phyloP scores from a whole-genome alignment of 2,888 invertebrate species.

The Tethea ocularis region DNA sequence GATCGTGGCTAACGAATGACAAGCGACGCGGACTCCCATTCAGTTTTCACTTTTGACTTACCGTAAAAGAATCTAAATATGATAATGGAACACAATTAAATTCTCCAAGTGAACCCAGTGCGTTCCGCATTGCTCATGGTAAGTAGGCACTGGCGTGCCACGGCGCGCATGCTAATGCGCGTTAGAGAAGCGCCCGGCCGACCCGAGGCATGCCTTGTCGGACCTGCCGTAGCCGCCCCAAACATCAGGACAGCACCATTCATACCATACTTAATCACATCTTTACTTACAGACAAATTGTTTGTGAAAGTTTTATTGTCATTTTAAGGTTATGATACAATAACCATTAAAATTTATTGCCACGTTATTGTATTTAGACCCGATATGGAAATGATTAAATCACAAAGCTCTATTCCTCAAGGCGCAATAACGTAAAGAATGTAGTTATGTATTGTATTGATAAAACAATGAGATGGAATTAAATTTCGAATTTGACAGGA shows the following conservation, averaged over 20 bases:
- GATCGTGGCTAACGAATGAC: conserved; percentile 79
- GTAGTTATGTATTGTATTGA: too few species aligned
- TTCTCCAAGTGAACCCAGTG: conserved; percentile 75
- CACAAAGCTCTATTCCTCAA: neutral
- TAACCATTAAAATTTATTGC: conserved; percentile 27
- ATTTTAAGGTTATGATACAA: conserved; percentile 42
- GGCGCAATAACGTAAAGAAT: neutral
- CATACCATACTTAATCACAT: conserved; percentile 65
- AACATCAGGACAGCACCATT: conserved; percentile 64
- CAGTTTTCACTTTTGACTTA: conserved; percentile 83
- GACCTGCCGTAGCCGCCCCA: conserved; percentile 40
- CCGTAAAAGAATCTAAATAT: conserved; percentile 83
- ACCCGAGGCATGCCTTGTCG: conserved; percentile 56
- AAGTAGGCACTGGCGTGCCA: conserved; percentile 69
- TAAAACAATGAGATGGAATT: neutral
- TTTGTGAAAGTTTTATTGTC: conserved; percentile 70
- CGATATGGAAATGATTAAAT: neutral
- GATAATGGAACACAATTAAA: conserved; percentile 84
- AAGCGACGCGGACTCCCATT: conserved; percentile 64
- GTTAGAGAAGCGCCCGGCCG: conserved; percentile 46
- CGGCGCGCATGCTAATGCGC: conserved; percentile 71
- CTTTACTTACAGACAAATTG: conserved; percentile 63
- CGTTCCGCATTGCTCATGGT: conserved; percentile 81
- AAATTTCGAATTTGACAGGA: conserved; percentile 2
- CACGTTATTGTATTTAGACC: conserved; percentile 11